Base-by-base conservation (phyloP, 1,140 invertebrate species). In the Pinna nobilis region DNA sequence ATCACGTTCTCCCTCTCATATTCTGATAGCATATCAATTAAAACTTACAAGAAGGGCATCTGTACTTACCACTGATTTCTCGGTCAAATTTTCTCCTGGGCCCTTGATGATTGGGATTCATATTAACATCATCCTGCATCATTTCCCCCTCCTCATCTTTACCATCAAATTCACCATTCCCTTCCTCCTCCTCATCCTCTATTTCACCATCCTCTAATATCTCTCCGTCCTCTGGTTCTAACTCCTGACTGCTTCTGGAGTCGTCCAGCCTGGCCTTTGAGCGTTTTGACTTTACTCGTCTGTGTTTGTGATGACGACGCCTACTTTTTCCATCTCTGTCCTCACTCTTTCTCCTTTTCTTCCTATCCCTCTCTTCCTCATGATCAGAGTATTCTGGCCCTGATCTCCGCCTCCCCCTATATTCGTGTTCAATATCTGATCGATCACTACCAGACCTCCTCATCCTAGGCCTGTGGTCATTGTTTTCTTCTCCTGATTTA, bases 201-300 rank as follows among this genome's bases (percentile, higher is more conserved):
- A 82, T 77, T 67, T 81, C 83, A n/a, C 81, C 83, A 57, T 86
- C 85, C 66, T 87, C 86, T 32, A 82, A 61, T 51, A 83, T 82
- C 67, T 86, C 86, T n/a, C 82, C 84, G 50, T 87, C 86, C 71
- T 85, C 84, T 35, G 79, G 44, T 35, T 85, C 85, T 3, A 37
- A 57, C 13, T 71, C 68, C n/a, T 65, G 68, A 51, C 68, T 70
- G 44, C 68, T 63, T 1, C 68, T 30, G 1, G 68, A 70, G 23
- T 70, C 44, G 28, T 61, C 51, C 11, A 49, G 20, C 11, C 57
- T 32, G n/a, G n/a, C 28, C 3, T 49, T 65, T 61, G n/a, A 41
- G 4, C 32, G 49, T 20, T 28, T 55, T 50, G 49, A 70, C 41
- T 66, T 60, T 70, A 25, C 63, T 13, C 39, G 32, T 30, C 47